phyloP scores from a whole-genome alignment of 1,140 invertebrate genomes.

The Tetragonula clypearis region DNA sequence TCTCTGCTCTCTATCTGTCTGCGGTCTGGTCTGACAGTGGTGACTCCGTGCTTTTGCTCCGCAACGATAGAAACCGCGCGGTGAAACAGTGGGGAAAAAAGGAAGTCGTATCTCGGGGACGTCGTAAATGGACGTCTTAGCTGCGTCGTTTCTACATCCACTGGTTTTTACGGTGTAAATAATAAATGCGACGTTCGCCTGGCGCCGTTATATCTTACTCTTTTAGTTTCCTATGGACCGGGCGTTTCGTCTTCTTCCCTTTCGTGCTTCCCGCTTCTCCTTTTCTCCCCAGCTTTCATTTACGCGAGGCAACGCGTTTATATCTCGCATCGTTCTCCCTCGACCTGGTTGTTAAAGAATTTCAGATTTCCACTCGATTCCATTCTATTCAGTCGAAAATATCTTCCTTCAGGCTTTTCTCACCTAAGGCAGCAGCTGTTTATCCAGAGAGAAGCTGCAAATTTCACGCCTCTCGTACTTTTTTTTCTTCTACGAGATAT shows the following conservation, averaged over 20 bases:
- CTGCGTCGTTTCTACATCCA: constrained; percentile 6
- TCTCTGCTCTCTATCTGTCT: background rate
- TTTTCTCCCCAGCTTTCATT: constrained; percentile 11
- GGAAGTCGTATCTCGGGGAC: constrained; percentile 5
- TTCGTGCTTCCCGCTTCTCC: background rate
- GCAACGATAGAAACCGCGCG: no score
- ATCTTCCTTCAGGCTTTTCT: no score
- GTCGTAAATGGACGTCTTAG: constrained; percentile 42
- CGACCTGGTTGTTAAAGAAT: background rate
- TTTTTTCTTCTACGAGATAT: background rate
- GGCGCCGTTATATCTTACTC: background rate
- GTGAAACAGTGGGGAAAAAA: background rate
- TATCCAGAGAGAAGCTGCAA: background rate
- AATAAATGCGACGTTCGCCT: constrained; percentile 23
- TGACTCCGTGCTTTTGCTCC: background rate
- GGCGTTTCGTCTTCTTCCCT: background rate
- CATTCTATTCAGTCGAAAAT: background rate
- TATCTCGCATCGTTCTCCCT: background rate
- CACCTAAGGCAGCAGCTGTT: no score
- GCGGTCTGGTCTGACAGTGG: background rate
- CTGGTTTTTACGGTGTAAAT: constrained; percentile 29
- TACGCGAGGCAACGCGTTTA: background rate
- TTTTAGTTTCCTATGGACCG: background rate
- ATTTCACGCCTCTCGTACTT: background rate
- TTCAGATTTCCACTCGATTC: background rate